A percentile compares a stretch with the other conserved stretches of the same genome.
Conservation (phyloP, 2,113 vertebrate species). For the Stomatorhinus ivindoensis region DNA sequence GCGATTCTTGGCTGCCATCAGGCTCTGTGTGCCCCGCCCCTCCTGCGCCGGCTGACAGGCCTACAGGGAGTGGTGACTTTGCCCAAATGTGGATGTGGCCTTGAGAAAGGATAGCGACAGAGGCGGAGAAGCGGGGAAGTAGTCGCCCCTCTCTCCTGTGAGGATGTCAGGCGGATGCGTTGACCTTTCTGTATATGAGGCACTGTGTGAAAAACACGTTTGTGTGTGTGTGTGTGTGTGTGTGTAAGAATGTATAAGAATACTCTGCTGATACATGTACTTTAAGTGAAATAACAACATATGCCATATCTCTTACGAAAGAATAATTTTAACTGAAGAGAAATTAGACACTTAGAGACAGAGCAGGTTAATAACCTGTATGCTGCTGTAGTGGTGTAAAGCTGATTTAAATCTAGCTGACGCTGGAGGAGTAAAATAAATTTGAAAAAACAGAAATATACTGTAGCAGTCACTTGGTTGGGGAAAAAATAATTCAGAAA, state of each 20-base stretch:
- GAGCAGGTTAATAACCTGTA: background rate
- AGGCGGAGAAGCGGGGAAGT: background rate
- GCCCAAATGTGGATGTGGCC: slow-evolving; percentile 38
- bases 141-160: background rate
- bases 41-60: background rate
- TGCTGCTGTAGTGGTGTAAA: background rate
- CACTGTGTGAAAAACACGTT: background rate
- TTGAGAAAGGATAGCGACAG: slow-evolving; percentile 46
- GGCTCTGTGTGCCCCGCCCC: slow-evolving; percentile 17
- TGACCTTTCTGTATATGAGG: slow-evolving; percentile 20
- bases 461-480: background rate
- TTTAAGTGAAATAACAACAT: background rate
- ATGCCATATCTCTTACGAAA: background rate
- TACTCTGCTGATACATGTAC: background rate
- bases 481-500: background rate
- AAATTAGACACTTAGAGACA: background rate
- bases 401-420: background rate
- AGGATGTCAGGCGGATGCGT: slow-evolving; percentile 13
- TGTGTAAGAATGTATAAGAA: background rate
- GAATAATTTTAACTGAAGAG: background rate
- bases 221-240: too few species aligned
- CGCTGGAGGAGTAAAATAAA: background rate
- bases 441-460: background rate
- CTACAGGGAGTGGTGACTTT: slow-evolving; percentile 36
- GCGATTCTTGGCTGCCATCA: slow-evolving; percentile 32